Percentiles rank a stretch among this genome's conserved stretches.
Evolutionary conservation across 2,888 invertebrate species (phyloP).

Genomic region (Octonoba sinensis): DNA sequence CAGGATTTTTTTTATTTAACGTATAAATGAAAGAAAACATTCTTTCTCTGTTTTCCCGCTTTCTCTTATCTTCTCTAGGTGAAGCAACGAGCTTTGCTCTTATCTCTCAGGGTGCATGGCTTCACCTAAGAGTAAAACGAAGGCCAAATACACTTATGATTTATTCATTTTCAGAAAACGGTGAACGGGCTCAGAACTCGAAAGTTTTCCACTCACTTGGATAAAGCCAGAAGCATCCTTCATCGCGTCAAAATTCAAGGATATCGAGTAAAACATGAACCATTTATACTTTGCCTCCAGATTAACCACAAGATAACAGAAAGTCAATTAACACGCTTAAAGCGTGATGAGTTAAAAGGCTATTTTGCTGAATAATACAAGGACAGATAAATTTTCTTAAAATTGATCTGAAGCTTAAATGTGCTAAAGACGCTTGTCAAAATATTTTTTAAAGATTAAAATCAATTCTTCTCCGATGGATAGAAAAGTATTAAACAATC

Average conservation of each 20-base stretch:
- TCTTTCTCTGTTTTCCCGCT: no score
- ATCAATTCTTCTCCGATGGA: no score
- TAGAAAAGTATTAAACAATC: no score
- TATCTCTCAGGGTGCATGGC: background rate
- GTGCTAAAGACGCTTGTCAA: no score
- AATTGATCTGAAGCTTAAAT: background rate
- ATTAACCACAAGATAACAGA: slow-evolving; percentile 41
- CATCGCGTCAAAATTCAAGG: slow-evolving; percentile 35
- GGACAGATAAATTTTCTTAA: slow-evolving; percentile 1
- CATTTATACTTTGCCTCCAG: slow-evolving; percentile 27
- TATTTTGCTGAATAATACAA: slow-evolving; percentile 5
- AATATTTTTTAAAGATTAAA: no score
- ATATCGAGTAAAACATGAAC: slow-evolving; percentile 16
- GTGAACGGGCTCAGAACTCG: slow-evolving; percentile 2
- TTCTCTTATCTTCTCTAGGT: no score
- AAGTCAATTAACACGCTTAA: slow-evolving; percentile 39
- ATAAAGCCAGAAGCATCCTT: slow-evolving; percentile 21
- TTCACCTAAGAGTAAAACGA: slow-evolving; percentile 24
- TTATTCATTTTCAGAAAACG: slow-evolving; percentile 27
- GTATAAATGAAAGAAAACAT: no score
- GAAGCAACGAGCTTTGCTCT: no score
- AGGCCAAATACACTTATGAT: slow-evolving; percentile 27
- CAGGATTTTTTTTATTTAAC: no score
- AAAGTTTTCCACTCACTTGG: slow-evolving; percentile 24
- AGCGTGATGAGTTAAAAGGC: slow-evolving; percentile 45